A percentile compares a stretch with the other conserved stretches of the same genome.
These are phyloP conservation scores for Hemibagrus wyckioides DNA, from an alignment of 2,113 vertebrate species.

Conservation along the genomic window DNA sequence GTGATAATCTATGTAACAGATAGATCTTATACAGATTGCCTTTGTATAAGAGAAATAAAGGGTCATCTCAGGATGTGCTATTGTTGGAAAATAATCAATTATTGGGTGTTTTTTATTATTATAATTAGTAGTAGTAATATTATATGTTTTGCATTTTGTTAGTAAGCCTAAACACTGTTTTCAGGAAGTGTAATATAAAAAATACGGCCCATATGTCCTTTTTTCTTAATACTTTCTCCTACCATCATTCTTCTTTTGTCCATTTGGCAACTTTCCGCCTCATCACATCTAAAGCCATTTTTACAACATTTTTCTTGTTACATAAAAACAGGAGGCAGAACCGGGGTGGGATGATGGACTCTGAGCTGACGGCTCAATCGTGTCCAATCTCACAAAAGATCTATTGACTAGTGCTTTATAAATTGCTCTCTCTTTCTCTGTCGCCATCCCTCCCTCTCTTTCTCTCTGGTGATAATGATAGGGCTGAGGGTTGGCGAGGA, in stretches of 20 bases:
- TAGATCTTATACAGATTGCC: too few relatives aligned
- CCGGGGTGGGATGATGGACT: slow-evolving; percentile 42
- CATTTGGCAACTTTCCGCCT: background rate
- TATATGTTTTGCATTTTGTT: background rate
- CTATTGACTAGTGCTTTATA: slow-evolving; percentile 64
- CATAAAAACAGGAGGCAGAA: background rate
- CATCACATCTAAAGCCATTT: background rate
- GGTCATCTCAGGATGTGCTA: too few relatives aligned
- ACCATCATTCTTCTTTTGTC: background rate
- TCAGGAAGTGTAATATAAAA: background rate
- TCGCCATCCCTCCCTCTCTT: slow-evolving; percentile 27
- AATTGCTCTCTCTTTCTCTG: slow-evolving; percentile 49
- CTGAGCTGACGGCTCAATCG: slow-evolving; percentile 59
- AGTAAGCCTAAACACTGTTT: background rate
- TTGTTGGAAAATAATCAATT: too few relatives aligned
- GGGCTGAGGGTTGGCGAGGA: slow-evolving; percentile 10
- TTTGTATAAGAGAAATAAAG: background rate
- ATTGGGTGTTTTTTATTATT: background rate
- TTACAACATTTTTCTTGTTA: background rate
- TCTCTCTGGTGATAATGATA: slow-evolving; percentile 47
- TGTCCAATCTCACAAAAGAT: slow-evolving; percentile 64
- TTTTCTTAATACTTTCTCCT: background rate
- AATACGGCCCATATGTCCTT: background rate
- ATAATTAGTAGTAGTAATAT: background rate
- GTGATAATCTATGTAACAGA: background rate